Base-by-base conservation (phyloP, 2,888 invertebrate species). In the Leptura quadrifasciata region DNA sequence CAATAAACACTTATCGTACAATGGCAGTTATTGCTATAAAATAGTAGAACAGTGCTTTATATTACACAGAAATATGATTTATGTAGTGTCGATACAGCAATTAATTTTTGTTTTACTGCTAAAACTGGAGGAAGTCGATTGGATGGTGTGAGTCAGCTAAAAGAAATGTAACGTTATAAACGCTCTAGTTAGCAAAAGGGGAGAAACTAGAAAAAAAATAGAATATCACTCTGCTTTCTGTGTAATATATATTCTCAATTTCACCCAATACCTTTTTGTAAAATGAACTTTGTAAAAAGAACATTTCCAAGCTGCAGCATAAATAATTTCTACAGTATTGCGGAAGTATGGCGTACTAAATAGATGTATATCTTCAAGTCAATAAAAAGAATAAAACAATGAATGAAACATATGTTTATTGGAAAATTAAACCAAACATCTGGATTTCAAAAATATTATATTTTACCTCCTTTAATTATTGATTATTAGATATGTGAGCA, bases 1-100 rank as follows among this genome's bases (percentile, higher is more conserved):
- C 86, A 86, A 86, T 86, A 85, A 86, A 85, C 86, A 86, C 86
- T 87, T 87, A 87, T 86, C 86, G 85, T 83, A 84, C 85, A 86
- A 84, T 84, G 83, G 85, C 85, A 84, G 85, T 85, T 85, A 85
- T 86, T 82, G 84, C 83, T 80, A 84, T 86, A 83, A 86, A 86
- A 85, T 85, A 84, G 74, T 73, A 76, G 72, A 72, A 69, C 79
- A 68, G 69, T 67, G 74, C 76, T 77, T 79, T 78, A 80, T 76
- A 74, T 76, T 76, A 77, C 76, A 60, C 69, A 76, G 72, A 77
- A 79, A 75, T 75, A 76, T 82, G 82, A 80, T 82, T 82, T 80
- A 82, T 76, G 24, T 57, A 68, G 76, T 78, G 79, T 65, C 78
- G 77, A 78, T 78, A 75, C 74, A 76, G 79, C 80, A 79, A 81